phyloP scores from a whole-genome alignment of 1,140 invertebrate genomes.

The Periplaneta americana region DNA sequence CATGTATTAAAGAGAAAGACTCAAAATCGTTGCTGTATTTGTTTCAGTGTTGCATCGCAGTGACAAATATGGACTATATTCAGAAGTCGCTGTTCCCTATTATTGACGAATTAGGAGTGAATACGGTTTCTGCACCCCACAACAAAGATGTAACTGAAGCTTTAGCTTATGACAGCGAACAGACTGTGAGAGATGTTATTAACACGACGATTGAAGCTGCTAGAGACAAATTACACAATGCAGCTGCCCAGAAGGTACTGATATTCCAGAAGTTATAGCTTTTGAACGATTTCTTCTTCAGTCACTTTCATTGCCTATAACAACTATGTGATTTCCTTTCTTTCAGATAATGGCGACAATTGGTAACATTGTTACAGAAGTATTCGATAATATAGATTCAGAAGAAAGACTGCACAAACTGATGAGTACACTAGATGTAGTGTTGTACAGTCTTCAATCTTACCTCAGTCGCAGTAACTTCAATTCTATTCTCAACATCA shows the following conservation, averaged over 20 bases:
- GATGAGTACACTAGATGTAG: slow-evolving; percentile 72
- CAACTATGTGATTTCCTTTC: neutral
- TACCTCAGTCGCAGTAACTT: slow-evolving; percentile 77
- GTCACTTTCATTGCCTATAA: too few species aligned
- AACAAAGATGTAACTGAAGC: slow-evolving; percentile 64
- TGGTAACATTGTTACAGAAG: slow-evolving; percentile 67
- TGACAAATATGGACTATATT: slow-evolving; percentile 96
- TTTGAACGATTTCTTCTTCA: too few species aligned
- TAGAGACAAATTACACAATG: slow-evolving; percentile 75
- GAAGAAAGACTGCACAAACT: slow-evolving; percentile 70
- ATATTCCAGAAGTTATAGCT: too few species aligned
- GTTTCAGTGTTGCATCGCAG: slow-evolving; percentile 79
- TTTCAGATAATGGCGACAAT: slow-evolving; percentile 65
- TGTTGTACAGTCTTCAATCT: slow-evolving; percentile 62
- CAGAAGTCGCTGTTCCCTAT: slow-evolving; percentile 75
- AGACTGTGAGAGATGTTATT: slow-evolving; percentile 73
- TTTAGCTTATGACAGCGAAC: slow-evolving; percentile 71
- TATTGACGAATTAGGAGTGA: slow-evolving; percentile 71
- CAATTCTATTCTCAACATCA: slow-evolving; percentile 64
- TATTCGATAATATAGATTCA: slow-evolving; percentile 68
- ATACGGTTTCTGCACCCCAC: slow-evolving; percentile 66
- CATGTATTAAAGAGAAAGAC: too few species aligned
- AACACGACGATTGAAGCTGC: slow-evolving; percentile 83
- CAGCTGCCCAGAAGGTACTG: neutral
- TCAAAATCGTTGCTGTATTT: too few species aligned